Evolutionary conservation across 2,888 invertebrate genomes (phyloP).

Genomic region (Alsophila aescularia): DNA sequence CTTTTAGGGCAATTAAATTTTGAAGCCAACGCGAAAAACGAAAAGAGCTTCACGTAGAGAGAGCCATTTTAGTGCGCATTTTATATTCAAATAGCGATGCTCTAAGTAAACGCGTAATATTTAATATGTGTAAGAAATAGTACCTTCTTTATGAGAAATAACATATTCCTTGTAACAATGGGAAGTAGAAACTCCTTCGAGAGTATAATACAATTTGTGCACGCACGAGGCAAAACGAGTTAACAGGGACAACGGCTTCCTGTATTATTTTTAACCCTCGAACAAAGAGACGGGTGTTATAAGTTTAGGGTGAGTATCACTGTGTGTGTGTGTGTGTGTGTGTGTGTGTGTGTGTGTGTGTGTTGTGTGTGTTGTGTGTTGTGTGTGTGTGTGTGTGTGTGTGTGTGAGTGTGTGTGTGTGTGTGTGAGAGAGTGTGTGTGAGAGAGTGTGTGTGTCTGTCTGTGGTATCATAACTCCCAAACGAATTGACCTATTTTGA

Average conservation of each 20-base stretch:
- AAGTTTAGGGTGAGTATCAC: too few relatives aligned
- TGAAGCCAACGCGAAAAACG: not conserved
- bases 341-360: too few relatives aligned
- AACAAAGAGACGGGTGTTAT: too few relatives aligned
- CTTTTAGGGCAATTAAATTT: not conserved
- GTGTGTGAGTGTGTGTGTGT: too few relatives aligned
- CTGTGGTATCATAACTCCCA: too few relatives aligned
- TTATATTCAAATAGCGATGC: not conserved
- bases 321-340: too few relatives aligned
- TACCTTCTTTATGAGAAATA: not conserved
- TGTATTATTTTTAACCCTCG: conserved; percentile 13
- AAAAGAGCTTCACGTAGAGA: not conserved
- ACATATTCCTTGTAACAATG: conserved; percentile 11
- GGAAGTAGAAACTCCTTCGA: conserved; percentile 12
- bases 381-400: too few relatives aligned
- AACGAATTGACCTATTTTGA: too few relatives aligned
- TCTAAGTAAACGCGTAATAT: not conserved
- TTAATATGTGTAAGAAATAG: too few relatives aligned
- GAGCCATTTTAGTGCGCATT: not conserved
- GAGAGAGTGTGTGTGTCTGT: too few relatives aligned
- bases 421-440: too few relatives aligned
- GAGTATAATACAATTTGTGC: conserved; percentile 40
- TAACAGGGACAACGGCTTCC: conserved; percentile 12
- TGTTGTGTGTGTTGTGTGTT: too few relatives aligned
- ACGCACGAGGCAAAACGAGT: conserved; percentile 13